These are phyloP conservation scores for Piliocolobus tephrosceles DNA, from an alignment of 2,113 vertebrate species.

Conservation along the genomic window DNA sequence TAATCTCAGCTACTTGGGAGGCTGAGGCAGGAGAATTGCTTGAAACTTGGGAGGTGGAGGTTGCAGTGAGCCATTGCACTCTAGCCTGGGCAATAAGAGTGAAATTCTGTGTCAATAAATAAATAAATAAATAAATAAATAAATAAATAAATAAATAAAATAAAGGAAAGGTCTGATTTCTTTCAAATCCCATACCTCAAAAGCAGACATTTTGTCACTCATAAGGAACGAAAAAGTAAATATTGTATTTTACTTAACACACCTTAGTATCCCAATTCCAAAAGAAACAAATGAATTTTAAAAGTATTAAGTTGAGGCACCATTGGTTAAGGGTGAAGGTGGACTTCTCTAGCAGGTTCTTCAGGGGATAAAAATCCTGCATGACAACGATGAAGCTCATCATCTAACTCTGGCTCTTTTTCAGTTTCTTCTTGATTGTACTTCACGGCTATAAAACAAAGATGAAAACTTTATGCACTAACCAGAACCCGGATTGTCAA, in stretches of 20 bases:
- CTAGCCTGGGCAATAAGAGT: too few relatives aligned
- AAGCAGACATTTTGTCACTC: constrained; percentile 27
- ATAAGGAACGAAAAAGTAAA: constrained; percentile 53
- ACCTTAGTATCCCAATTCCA: constrained; percentile 38
- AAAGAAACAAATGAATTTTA: constrained; percentile 56
- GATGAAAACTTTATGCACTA: neutral
- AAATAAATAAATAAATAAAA: neutral
- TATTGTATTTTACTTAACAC: constrained; percentile 52
- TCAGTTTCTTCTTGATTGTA: constrained; percentile 70
- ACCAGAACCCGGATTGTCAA: neutral
- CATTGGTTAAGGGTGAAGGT: constrained; percentile 77
- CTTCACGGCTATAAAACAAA: constrained; percentile 76
- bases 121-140: neutral
- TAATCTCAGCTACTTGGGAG: too few relatives aligned
- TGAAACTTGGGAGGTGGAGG: too few relatives aligned
- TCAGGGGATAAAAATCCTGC: constrained; percentile 71
- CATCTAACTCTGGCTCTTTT: constrained; percentile 68
- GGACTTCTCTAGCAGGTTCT: constrained; percentile 68
- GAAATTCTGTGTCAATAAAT: too few relatives aligned
- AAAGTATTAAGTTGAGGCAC: constrained; percentile 79
- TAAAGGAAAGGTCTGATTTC: neutral
- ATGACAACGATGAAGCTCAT: constrained; percentile 78
- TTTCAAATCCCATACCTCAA: neutral
- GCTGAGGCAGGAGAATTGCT: too few relatives aligned
- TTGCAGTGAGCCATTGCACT: too few relatives aligned